Percentiles rank a stretch among this genome's conserved stretches.
Conservation (phyloP, 2,113 vertebrate genomes). For the Cololabis saira region DNA sequence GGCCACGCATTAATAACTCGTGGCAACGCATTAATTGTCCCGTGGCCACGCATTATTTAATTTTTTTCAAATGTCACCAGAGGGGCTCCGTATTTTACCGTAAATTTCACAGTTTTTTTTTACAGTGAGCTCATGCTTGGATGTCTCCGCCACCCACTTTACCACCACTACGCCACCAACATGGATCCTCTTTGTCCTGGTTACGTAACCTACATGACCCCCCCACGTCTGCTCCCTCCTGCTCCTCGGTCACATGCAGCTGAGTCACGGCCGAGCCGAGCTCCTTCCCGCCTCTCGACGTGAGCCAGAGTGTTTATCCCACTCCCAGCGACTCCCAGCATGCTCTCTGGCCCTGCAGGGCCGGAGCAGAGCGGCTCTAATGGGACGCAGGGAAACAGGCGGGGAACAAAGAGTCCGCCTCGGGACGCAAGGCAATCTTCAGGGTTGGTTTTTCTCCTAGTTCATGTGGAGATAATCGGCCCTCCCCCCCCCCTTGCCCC, state of each 20-base stretch:
- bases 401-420: constrained; percentile 9
- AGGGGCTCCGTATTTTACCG: no score
- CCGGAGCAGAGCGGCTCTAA: no score
- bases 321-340: constrained; percentile 25
- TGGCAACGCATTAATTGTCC: no score
- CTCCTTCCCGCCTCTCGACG: constrained; percentile 37
- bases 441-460: constrained; percentile 16
- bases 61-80: no score
- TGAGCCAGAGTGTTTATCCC: constrained; percentile 49
- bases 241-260: constrained; percentile 20
- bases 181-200: constrained; percentile 42
- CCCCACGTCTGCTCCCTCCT: constrained; percentile 29
- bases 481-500: no score
- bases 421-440: constrained; percentile 17
- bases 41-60: no score
- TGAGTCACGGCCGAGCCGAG: constrained; percentile 52
- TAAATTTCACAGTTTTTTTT: no score
- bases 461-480: constrained; percentile 1
- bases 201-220: constrained; percentile 61
- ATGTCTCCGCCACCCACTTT: constrained; percentile 7
- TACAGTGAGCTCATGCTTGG: not conserved
- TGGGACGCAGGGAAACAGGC: constrained; percentile 1
- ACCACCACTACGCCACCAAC: constrained; percentile 36
- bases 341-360: constrained; percentile 15
- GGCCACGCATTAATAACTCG: no score